These are phyloP conservation scores for Ophion slaviceki DNA, from an alignment of 2,888 invertebrate genomes.

Conservation along the genomic window DNA sequence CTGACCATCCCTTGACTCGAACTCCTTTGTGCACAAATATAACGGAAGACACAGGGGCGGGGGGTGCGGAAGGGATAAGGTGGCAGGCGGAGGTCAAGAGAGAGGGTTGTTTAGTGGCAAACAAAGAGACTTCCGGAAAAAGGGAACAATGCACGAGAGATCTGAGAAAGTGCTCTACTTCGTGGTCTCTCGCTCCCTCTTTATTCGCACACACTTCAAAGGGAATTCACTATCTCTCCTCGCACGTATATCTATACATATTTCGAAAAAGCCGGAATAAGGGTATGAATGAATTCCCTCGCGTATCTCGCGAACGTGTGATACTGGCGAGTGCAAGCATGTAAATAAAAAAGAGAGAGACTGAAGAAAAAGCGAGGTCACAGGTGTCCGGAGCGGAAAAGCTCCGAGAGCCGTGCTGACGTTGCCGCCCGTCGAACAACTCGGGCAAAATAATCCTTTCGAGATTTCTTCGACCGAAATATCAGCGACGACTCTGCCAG, in stretches of 20 bases:
- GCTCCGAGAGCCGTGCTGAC: conserved; percentile 37
- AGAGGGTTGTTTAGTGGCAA: conserved; percentile 32
- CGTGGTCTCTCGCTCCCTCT: background rate
- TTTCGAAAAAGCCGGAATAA: background rate
- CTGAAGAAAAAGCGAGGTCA: conserved; percentile 28
- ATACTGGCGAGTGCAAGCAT: background rate
- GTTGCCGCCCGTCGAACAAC: conserved; percentile 21
- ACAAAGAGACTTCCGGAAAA: conserved; percentile 13
- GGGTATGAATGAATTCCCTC: conserved; percentile 42
- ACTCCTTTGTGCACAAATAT: conserved; percentile 17
- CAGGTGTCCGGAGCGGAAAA: conserved; percentile 47
- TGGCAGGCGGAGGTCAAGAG: conserved; percentile 36
- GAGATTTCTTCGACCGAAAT: conserved; percentile 45
- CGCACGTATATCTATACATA: background rate
- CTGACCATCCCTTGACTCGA: background rate
- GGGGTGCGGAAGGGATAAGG: background rate
- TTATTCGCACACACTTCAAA: conserved; percentile 13
- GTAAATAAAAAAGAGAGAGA: conserved; percentile 7
- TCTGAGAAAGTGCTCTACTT: conserved; percentile 1
- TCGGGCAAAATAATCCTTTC: conserved; percentile 47
- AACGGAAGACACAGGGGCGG: background rate
- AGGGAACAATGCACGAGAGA: conserved; percentile 37
- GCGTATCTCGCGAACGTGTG: background rate
- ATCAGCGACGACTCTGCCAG: conserved; percentile 26
- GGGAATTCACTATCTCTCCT: background rate